A percentile compares a stretch with the other conserved stretches of the same genome.
Evolutionary conservation across 1,140 invertebrate genomes (phyloP).

Genomic region (Pinna nobilis): DNA sequence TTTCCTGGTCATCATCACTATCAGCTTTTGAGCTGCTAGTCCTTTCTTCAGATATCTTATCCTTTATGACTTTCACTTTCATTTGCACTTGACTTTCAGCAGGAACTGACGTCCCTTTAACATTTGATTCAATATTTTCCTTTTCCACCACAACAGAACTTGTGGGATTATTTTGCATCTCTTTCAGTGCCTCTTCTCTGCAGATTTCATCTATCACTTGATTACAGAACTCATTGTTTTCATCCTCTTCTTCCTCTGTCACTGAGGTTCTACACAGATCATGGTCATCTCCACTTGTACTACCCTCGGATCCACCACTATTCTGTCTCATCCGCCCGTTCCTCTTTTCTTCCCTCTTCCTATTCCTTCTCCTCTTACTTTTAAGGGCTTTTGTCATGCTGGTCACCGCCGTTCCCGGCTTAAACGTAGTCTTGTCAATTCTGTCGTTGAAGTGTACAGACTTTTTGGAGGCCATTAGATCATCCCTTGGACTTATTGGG

Average conservation of each 20-base stretch:
- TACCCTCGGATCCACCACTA: constrained; percentile 53
- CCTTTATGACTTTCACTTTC: constrained; percentile 38
- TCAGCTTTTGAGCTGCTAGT: constrained; percentile 15
- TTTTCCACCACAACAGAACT: constrained; percentile 3
- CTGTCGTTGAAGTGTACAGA: constrained; percentile 71
- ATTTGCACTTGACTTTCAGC: constrained; percentile 33
- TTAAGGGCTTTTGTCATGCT: constrained; percentile 69
- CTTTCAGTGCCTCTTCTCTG: not conserved
- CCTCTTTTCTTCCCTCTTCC: constrained; percentile 65
- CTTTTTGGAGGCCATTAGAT: constrained; percentile 44
- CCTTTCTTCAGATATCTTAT: constrained; percentile 19
- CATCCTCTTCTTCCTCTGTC: constrained; percentile 17
- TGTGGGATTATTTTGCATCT: not conserved
- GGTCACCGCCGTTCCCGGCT: constrained; percentile 59
- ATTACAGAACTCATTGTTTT: constrained; percentile 22
- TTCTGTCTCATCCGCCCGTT: constrained; percentile 48
- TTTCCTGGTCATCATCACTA: constrained; percentile 27
- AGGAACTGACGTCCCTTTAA: constrained; percentile 18
- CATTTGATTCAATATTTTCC: constrained; percentile 15
- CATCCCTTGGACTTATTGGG: constrained; percentile 49
- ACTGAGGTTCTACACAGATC: constrained; percentile 4
- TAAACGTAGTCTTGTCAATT: constrained; percentile 68
- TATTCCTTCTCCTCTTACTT: constrained; percentile 63
- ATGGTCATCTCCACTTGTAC: constrained; percentile 35
- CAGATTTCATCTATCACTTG: constrained; percentile 4